Evolutionary conservation across 2,888 invertebrate species (phyloP), one percentile per base, ranked within the genome.

Genomic region (Eugnorisma glareosa): DNA sequence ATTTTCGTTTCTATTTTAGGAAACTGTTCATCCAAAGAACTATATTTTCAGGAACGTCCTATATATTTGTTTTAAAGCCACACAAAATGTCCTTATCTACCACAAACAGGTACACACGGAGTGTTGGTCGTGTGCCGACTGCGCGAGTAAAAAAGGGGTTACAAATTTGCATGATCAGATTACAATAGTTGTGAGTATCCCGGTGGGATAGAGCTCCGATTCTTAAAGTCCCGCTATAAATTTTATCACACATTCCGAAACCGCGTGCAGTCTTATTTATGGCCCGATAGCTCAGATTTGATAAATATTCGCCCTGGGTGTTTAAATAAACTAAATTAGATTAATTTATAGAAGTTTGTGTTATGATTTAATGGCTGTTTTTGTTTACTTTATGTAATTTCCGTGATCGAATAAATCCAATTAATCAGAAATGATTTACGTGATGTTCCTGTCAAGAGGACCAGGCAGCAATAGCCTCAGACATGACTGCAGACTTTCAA

Each of bases 141-240:
- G 43, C 15, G 79, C 48, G 28, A 61, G 51, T 74, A 82, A 83
- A 79, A 86, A 89, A 85, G 79, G 71, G 69, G 45, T 66, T 68
- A 71, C 73, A 87, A 90, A 93, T 93, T 94, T 93, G 93, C 93
- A 93, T 94, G 90, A 89, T 86, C 80, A 89, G 87, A 91, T 90
- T 87, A 90, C 84, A 88, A 85, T 86, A 77, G 76, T 68, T 73
- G 78, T 74, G 72, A 77, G 81, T 70, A 79, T 79, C 89, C 86
- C 94, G 94, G 94, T 93, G 92, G 92, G 94, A 92, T 89, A 89
- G 91, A 93, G 93, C 91, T 91, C 94, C 93, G 93, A 90, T 94
- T 95, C 93, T 90, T 92, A 91, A 91, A 91, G 90, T 92, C 91
- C 93, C 92, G 90, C 92, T 89, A 96, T 96, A 96, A 96, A 96